Evolutionary conservation across 2,888 invertebrate genomes (phyloP).

Genomic region (Neoascia interrupta): DNA sequence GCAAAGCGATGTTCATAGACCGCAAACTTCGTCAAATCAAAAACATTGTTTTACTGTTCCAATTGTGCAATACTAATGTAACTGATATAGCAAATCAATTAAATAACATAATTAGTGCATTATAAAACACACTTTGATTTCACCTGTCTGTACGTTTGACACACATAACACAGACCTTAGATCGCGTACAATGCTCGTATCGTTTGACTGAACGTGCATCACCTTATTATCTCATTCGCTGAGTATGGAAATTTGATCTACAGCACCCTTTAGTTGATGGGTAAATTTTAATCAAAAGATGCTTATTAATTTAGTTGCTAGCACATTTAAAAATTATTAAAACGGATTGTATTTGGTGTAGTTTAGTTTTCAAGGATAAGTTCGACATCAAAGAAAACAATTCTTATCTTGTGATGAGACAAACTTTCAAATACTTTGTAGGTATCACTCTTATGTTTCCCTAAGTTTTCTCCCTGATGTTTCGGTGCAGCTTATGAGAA

Average conservation of each 20-base stretch:
- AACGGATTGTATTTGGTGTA: background rate
- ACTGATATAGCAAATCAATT: constrained; percentile 9
- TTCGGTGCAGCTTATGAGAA: too few species aligned
- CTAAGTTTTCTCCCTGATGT: too few species aligned
- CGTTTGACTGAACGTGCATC: constrained; percentile 1
- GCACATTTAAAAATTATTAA: background rate
- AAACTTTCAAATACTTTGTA: too few species aligned
- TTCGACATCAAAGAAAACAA: too few species aligned
- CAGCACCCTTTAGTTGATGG: background rate
- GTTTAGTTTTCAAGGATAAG: too few species aligned
- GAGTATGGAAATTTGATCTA: constrained; percentile 5
- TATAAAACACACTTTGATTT: too few species aligned
- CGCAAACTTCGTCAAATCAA: too few species aligned
- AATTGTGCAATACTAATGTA: constrained; percentile 4
- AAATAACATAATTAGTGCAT: background rate
- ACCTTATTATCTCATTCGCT: background rate
- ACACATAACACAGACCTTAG: constrained; percentile 3
- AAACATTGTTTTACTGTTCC: background rate
- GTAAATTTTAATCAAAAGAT: background rate
- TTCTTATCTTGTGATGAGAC: too few species aligned
- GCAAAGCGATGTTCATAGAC: too few species aligned
- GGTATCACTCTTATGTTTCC: too few species aligned
- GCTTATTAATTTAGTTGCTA: too few species aligned
- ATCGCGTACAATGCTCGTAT: constrained; percentile 3
- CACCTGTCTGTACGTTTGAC: too few species aligned